Base-by-base conservation (phyloP, 2,888 invertebrate species). In the Anarsia innoxiella region DNA sequence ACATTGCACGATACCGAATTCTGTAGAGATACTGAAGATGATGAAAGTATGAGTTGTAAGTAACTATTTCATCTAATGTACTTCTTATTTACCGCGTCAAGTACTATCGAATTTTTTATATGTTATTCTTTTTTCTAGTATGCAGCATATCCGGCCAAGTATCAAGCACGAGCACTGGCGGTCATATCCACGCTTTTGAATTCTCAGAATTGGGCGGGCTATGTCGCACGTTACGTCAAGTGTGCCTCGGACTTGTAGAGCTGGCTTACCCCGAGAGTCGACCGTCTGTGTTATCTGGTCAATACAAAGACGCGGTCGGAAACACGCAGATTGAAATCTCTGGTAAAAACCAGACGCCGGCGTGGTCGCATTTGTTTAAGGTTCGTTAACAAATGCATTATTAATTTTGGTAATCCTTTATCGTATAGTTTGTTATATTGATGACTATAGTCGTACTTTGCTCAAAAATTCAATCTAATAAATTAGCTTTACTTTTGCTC, bases 1-100 rank as follows among this genome's bases (percentile, higher is more conserved):
- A 95, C 95, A 0, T 69, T 96, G 15, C 94, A 96, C 55, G 96
- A 96, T 63, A 90, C 91, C 0, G 96, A 96, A 73, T 95, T 96
- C 69, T 79, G 76, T 39, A 56, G 69, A 5, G 75, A 77, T 23
- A 46, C 53, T 0, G 91, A 90, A 32, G 86, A 86, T 4, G 70
- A 70, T 16, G 76, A 77, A 12, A 67, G 65, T 27, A 59, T 77
- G 46, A 61, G 41, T 34, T 46, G 78, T 77, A 38, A 74, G 71
- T 69, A 16, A 25, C 2, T 29, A 13, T 29, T 8, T 19, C 19
- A 19, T 19, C 8, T 19, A 19, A 3, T 19, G 19, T 19, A 19
- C 4, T 5, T 19, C 8, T 19, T 19, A 19, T 19, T 8, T 19
- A 8, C 3, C 4, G 8, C 19, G 8, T 19, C 8, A 19, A 3